Percentiles rank a stretch among this genome's conserved stretches.
phyloP scores from a whole-genome alignment of 2,797 vertebrate genomes.

The Peromyscus nudipes region DNA sequence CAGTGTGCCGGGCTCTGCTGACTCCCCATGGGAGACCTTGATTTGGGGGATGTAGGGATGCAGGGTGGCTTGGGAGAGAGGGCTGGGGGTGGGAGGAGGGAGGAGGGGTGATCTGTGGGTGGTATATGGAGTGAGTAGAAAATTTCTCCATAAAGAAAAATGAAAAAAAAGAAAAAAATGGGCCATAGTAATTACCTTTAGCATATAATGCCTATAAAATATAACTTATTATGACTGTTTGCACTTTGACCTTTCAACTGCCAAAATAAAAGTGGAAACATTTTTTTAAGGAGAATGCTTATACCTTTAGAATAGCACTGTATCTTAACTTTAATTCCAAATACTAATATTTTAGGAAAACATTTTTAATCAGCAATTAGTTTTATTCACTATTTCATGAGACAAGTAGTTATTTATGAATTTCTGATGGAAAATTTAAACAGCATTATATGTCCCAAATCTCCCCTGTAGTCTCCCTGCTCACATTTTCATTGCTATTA shows the following conservation, averaged over 20 bases:
- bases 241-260: not conserved
- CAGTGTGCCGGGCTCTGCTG: too few relatives aligned
- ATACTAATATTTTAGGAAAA: not conserved
- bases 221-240: not conserved
- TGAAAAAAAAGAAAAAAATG: not conserved
- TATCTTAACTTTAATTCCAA: not conserved
- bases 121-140: too few relatives aligned
- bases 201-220: slow-evolving; percentile 16
- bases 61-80: too few relatives aligned
- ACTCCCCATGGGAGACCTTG: too few relatives aligned
- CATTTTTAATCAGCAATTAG: not conserved
- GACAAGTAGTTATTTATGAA: not conserved
- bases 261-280: not conserved
- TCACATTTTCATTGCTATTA: not conserved
- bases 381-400: slow-evolving; percentile 50
- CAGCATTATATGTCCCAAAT: not conserved
- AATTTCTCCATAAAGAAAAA: too few relatives aligned
- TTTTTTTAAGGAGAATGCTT: not conserved
- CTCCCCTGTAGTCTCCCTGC: not conserved
- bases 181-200: slow-evolving; percentile 29
- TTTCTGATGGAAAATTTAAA: not conserved
- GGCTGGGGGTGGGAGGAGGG: too few relatives aligned
- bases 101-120: too few relatives aligned
- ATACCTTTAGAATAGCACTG: not conserved
- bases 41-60: too few relatives aligned